These are phyloP conservation scores for Platalea minor DNA, from an alignment of 2,797 vertebrate genomes.

Conservation along the genomic window DNA sequence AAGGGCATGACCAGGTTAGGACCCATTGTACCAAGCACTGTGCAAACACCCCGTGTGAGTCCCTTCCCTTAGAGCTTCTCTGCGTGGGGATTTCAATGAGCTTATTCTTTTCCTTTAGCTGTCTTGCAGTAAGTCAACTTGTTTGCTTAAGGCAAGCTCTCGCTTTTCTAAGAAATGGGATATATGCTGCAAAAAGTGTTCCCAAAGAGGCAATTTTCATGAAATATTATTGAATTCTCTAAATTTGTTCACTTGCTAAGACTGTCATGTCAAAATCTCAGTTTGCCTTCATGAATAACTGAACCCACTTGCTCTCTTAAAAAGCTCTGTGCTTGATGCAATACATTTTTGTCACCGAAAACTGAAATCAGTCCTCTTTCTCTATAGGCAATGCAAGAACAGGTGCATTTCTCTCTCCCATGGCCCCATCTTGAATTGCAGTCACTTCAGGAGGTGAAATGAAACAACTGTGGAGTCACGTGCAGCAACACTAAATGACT, in stretches of 20 bases:
- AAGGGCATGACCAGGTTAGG: conserved; percentile 60
- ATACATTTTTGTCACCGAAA: not conserved
- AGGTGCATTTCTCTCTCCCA: not conserved
- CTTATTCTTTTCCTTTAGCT: not conserved
- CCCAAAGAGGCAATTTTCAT: not conserved
- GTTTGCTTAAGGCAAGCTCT: not conserved
- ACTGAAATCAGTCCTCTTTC: not conserved
- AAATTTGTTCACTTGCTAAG: not conserved
- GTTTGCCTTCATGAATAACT: not conserved
- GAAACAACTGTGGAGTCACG: not conserved
- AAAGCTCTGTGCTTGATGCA: not conserved
- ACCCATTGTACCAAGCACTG: conserved; percentile 48
- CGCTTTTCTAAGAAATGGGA: not conserved
- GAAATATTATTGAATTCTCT: not conserved
- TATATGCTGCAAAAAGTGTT: not conserved
- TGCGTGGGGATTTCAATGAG: not conserved
- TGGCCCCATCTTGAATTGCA: not conserved
- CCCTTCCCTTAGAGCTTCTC: not conserved
- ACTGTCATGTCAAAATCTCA: not conserved
- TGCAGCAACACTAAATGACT: not conserved
- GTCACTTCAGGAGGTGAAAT: not conserved
- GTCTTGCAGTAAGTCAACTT: not conserved
- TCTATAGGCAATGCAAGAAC: not conserved
- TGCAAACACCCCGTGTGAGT: conserved; percentile 28
- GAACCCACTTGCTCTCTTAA: not conserved